Percentiles rank a stretch among this genome's conserved stretches.
Evolutionary conservation across 2,888 invertebrate genomes (phyloP).

Genomic region (Drosophila macrospina): DNA sequence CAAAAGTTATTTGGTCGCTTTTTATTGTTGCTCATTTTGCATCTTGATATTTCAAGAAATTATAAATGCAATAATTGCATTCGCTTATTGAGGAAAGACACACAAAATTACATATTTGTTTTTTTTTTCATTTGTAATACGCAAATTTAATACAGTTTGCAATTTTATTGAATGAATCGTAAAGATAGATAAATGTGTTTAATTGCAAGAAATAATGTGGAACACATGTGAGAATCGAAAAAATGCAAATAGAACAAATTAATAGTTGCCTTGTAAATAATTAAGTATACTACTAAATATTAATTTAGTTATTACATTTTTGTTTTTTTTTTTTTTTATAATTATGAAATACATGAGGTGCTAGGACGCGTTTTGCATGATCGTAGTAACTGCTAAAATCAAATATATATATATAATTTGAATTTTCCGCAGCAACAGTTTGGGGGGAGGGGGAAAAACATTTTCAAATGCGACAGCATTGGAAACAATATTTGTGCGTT

Average conservation of each 20-base stretch:
- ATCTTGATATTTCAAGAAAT: constrained; percentile 18
- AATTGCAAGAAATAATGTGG: constrained; percentile 26
- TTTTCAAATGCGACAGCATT: constrained; percentile 31
- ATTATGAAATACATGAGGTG: constrained; percentile 65
- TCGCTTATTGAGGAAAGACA: constrained; percentile 52
- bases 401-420: constrained; percentile 12
- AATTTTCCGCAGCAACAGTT: constrained; percentile 23
- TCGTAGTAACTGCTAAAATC: constrained; percentile 38
- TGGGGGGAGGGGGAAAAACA: constrained; percentile 16
- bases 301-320: constrained; percentile 59
- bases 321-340: constrained; percentile 15
- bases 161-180: constrained; percentile 57
- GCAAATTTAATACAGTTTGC: constrained; percentile 68
- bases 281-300: constrained; percentile 51
- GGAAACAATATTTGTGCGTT: constrained; percentile 30
- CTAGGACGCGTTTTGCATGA: constrained; percentile 41
- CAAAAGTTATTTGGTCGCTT: constrained; percentile 57
- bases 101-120: constrained; percentile 16
- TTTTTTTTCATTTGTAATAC: constrained; percentile 52
- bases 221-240: constrained; percentile 21
- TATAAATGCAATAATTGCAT: constrained; percentile 46
- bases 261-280: constrained; percentile 34
- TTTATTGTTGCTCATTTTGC: constrained; percentile 13
- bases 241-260: constrained; percentile 15
- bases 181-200: constrained; percentile 28